phyloP scores from a whole-genome alignment of 2,888 invertebrate genomes.

The Macaria liturata region DNA sequence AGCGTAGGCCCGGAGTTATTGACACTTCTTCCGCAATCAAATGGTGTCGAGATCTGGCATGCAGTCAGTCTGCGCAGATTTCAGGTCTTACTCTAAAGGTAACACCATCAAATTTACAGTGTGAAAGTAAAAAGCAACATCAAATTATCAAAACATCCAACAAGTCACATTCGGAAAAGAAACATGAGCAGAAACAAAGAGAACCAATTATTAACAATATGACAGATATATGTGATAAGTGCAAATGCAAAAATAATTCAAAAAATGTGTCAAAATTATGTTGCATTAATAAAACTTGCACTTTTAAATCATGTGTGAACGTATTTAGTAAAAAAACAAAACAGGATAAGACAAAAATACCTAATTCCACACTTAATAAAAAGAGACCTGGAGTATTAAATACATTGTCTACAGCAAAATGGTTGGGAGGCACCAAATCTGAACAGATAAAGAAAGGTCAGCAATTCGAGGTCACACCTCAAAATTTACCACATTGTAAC shows the following conservation, averaged over 20 bases:
- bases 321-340: neutral
- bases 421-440: slow-evolving; percentile 12
- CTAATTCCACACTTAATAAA: slow-evolving; percentile 8
- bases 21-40: slow-evolving; percentile 17
- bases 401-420: slow-evolving; percentile 15
- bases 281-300: neutral
- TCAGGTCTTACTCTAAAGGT: slow-evolving; percentile 5
- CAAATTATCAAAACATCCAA: neutral
- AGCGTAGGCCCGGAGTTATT: slow-evolving; percentile 6
- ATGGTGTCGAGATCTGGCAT: slow-evolving; percentile 11
- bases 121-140: neutral
- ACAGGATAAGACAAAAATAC: neutral
- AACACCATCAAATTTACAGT: slow-evolving; percentile 7
- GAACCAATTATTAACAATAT: no score
- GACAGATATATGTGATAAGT: no score
- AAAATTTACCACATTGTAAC: slow-evolving; percentile 4
- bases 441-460: slow-evolving; percentile 4
- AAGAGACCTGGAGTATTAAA: slow-evolving; percentile 13
- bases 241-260: no score
- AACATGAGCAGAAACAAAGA: no score
- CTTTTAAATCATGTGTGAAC: neutral
- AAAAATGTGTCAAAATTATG: no score
- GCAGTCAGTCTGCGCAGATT: slow-evolving; percentile 7
- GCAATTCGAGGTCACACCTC: slow-evolving; percentile 6
- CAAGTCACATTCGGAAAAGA: no score